Conservation (phyloP, 2,888 invertebrate species). For the Meandrusa payeni region DNA sequence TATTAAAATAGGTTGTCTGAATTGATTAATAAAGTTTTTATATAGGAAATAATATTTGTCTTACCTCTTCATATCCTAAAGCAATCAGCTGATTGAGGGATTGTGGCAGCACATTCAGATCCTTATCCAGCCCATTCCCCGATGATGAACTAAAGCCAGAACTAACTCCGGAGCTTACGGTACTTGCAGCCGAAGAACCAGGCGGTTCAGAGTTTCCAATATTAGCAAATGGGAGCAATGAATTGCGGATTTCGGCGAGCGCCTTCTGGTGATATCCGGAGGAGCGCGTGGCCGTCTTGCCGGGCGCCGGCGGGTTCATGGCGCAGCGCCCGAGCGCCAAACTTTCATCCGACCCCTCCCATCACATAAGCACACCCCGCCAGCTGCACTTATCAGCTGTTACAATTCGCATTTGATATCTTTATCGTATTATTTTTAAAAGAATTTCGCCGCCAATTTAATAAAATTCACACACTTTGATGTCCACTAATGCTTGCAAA, state of each 20-base stretch:
- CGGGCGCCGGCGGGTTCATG: constrained; percentile 84
- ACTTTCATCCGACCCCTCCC: constrained; percentile 78
- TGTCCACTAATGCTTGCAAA: constrained; percentile 8
- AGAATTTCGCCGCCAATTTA: constrained; percentile 1
- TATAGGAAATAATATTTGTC: constrained; percentile 24
- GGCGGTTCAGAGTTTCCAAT: constrained; percentile 81
- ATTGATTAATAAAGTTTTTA: too few relatives aligned
- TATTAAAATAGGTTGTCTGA: too few relatives aligned
- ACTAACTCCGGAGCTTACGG: constrained; percentile 82
- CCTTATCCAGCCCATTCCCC: constrained; percentile 82
- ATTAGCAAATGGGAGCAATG: constrained; percentile 90
- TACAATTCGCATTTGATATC: constrained; percentile 43
- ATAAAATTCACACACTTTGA: constrained; percentile 14
- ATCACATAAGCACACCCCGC: constrained; percentile 64
- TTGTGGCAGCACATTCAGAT: constrained; percentile 83
- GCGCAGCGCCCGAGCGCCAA: constrained; percentile 79
- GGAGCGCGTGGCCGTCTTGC: constrained; percentile 84
- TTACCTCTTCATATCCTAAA: constrained; percentile 89
- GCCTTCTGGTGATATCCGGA: constrained; percentile 93
- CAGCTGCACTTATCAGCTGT: constrained; percentile 48
- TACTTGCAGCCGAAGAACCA: constrained; percentile 88
- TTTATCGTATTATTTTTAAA: constrained; percentile 21
- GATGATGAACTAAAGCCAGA: constrained; percentile 82
- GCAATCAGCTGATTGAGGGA: constrained; percentile 84
- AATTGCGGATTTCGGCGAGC: constrained; percentile 92